These are phyloP conservation scores for Cephus pulcher DNA, from an alignment of 2,888 invertebrate species.

Conservation along the genomic window DNA sequence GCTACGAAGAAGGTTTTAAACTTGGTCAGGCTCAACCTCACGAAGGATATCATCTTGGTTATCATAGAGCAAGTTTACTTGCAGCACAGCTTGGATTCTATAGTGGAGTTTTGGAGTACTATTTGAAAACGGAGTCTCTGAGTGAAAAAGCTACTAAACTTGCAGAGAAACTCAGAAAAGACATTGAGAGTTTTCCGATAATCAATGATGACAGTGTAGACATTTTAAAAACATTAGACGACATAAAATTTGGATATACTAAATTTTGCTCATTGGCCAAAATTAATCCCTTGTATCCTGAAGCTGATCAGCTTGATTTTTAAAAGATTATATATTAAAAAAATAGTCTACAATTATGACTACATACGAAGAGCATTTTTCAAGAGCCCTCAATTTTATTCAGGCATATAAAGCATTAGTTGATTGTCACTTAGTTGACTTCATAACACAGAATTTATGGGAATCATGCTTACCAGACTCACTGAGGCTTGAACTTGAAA, in stretches of 20 bases:
- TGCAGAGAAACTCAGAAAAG: slow-evolving; percentile 70
- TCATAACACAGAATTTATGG: slow-evolving; percentile 77
- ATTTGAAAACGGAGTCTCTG: slow-evolving; percentile 54
- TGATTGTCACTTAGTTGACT: slow-evolving; percentile 84
- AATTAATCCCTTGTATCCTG: slow-evolving; percentile 71
- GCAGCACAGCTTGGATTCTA: slow-evolving; percentile 85
- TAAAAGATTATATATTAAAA: slow-evolving; percentile 52
- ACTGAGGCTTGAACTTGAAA: slow-evolving; percentile 70
- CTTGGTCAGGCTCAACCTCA: slow-evolving; percentile 71
- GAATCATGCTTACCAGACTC: slow-evolving; percentile 70
- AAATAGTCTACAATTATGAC: slow-evolving; percentile 18
- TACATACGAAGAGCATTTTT: slow-evolving; percentile 47
- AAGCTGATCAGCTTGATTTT: slow-evolving; percentile 72
- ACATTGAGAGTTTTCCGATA: slow-evolving; percentile 75
- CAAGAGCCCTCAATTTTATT: slow-evolving; percentile 70
- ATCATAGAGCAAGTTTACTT: slow-evolving; percentile 80
- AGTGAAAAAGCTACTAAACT: slow-evolving; percentile 70
- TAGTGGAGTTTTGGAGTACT: slow-evolving; percentile 71
- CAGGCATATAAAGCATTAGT: slow-evolving; percentile 73
- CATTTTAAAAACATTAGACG: slow-evolving; percentile 72
- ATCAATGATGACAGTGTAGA: slow-evolving; percentile 76
- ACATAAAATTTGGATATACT: slow-evolving; percentile 77
- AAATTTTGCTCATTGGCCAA: slow-evolving; percentile 77
- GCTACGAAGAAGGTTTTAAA: slow-evolving; percentile 77
- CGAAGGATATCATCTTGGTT: slow-evolving; percentile 81